Evolutionary conservation across 2,888 invertebrate genomes (phyloP).

Genomic region (Drosophila pegasa): DNA sequence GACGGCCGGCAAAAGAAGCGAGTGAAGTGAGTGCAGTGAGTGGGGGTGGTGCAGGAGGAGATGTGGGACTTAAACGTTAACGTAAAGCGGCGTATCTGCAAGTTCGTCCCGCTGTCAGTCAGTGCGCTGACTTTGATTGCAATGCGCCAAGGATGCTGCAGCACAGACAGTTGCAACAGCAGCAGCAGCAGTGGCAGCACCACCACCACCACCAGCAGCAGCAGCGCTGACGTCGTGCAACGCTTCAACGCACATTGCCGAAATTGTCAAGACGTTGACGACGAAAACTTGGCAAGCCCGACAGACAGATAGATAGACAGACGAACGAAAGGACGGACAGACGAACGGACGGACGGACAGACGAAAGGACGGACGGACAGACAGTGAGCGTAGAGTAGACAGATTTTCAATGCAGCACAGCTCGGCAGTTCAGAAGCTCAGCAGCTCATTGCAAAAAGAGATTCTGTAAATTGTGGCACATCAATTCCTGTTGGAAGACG

Average conservation of each 20-base stretch:
- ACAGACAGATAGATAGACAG: constrained; percentile 4
- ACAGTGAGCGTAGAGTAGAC: constrained; percentile 4
- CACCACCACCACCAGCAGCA: constrained; percentile 9
- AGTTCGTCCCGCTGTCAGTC: constrained; percentile 74
- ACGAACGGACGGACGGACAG: constrained; percentile 8
- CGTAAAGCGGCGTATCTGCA: constrained; percentile 43
- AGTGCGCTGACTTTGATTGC: constrained; percentile 75
- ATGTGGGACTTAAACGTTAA: constrained; percentile 6
- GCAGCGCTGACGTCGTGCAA: constrained; percentile 32
- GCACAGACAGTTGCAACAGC: constrained; percentile 18
- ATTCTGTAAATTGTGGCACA: constrained; percentile 60
- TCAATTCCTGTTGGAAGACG: constrained; percentile 51
- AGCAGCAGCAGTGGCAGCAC: constrained; percentile 14
- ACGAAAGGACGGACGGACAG: constrained; percentile 8
- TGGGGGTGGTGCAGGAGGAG: background rate
- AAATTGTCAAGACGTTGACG: constrained; percentile 68
- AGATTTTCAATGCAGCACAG: constrained; percentile 12
- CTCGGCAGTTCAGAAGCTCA: constrained; percentile 25
- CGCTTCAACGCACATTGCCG: constrained; percentile 74
- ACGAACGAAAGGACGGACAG: background rate
- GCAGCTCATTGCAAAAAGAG: constrained; percentile 15
- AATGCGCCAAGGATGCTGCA: constrained; percentile 75
- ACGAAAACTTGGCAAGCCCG: constrained; percentile 28
- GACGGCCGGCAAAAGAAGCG: constrained; percentile 18
- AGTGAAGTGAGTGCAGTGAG: background rate